A percentile compares a stretch with the other conserved stretches of the same genome.
phyloP scores from a whole-genome alignment of 2,113 vertebrate species.

The Chionodraco myersi region DNA sequence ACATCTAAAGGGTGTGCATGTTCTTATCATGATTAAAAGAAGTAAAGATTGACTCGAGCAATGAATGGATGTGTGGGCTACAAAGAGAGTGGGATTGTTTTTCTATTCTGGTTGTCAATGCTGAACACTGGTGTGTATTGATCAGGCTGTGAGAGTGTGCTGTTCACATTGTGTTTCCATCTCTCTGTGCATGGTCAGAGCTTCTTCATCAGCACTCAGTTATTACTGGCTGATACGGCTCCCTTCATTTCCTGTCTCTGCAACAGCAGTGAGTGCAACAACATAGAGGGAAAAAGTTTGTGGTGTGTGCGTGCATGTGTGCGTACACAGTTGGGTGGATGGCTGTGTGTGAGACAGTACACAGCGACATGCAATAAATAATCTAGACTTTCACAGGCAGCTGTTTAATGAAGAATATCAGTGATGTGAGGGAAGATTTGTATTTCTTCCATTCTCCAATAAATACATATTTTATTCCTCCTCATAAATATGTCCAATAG shows the following conservation, averaged over 20 bases:
- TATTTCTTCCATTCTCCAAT: not conserved
- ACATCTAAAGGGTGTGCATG: not conserved
- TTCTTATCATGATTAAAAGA: slow-evolving; percentile 33
- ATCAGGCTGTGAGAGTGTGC: slow-evolving; percentile 57
- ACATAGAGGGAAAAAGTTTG: not conserved
- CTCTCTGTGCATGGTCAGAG: slow-evolving; percentile 51
- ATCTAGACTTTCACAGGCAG: slow-evolving; percentile 22
- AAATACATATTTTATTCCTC: slow-evolving; percentile 1
- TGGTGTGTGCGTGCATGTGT: not conserved
- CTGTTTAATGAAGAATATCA: slow-evolving; percentile 30
- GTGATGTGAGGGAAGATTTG: slow-evolving; percentile 18
- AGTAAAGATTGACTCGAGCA: slow-evolving; percentile 43
- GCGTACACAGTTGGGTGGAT: slow-evolving; percentile 13
- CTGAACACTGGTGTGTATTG: slow-evolving; percentile 53
- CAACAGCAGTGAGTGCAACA: slow-evolving; percentile 49
- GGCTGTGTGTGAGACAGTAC: slow-evolving; percentile 35
- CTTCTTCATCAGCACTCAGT: slow-evolving; percentile 63
- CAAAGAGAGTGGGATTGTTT: slow-evolving; percentile 55
- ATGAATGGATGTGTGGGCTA: slow-evolving; percentile 53
- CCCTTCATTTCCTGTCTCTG: slow-evolving; percentile 77
- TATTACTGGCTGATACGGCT: slow-evolving; percentile 72
- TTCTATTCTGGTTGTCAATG: slow-evolving; percentile 53
- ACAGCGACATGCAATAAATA: slow-evolving; percentile 59
- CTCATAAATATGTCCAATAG: slow-evolving; percentile 2
- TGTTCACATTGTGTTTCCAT: slow-evolving; percentile 65